phyloP scores from a whole-genome alignment of 2,797 vertebrate species.

The Triplophysa bombifrons region DNA sequence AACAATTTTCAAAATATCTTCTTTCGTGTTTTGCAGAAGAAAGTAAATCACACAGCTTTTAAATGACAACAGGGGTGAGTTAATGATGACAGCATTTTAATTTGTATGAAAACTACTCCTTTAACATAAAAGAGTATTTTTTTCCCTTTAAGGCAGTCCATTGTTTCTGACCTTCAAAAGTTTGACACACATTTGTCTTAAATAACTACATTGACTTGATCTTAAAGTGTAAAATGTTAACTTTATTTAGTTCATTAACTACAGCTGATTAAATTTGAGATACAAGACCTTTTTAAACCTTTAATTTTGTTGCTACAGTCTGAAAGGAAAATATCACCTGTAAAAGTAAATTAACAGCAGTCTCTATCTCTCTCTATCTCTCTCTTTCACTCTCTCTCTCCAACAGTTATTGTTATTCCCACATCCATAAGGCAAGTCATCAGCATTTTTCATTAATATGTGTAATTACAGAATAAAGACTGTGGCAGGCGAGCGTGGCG shows the following conservation, averaged over 20 bases:
- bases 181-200: too few relatives aligned
- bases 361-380: neutral
- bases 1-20: too few relatives aligned
- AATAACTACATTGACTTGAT: neutral
- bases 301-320: neutral
- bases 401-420: constrained; percentile 55
- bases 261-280: neutral
- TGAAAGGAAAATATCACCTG: constrained; percentile 9
- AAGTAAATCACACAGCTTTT: too few relatives aligned
- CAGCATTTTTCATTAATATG: constrained; percentile 69
- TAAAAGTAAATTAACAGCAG: neutral
- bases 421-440: constrained; percentile 68
- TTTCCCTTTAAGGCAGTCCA: too few relatives aligned
- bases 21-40: too few relatives aligned
- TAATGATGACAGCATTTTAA: too few relatives aligned
- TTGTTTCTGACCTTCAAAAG: neutral
- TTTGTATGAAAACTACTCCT: too few relatives aligned
- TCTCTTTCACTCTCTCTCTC: neutral
- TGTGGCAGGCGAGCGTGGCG: constrained; percentile 62
- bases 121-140: too few relatives aligned
- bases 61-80: too few relatives aligned
- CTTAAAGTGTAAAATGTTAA: neutral
- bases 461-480: constrained; percentile 69
- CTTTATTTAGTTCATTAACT: neutral
- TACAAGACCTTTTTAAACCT: neutral